Conservation (phyloP, 2,113 vertebrate species). For the Burhinus bistriatus region DNA sequence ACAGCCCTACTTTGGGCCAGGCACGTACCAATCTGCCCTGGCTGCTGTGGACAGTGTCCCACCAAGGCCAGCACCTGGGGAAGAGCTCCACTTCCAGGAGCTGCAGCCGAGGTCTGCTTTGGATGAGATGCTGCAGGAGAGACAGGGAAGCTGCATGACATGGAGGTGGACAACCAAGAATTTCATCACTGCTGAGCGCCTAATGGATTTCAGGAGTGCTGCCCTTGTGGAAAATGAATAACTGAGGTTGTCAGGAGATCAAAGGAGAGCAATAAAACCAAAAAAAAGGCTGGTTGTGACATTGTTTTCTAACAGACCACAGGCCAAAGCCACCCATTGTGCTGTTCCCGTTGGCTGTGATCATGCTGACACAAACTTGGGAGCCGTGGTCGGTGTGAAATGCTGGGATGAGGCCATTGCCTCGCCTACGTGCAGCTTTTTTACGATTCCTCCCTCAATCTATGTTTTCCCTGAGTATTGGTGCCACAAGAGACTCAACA, state of each 20-base stretch:
- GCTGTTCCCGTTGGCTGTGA: neutral
- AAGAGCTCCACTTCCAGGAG: neutral
- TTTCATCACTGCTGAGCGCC: neutral
- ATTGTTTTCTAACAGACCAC: neutral
- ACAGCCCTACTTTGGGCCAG: neutral
- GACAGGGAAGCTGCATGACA: neutral
- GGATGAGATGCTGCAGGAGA: neutral
- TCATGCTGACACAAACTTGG: neutral
- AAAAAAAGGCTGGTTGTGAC: neutral
- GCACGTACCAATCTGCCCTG: accelerated
- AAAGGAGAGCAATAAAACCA: neutral
- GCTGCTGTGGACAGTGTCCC: neutral
- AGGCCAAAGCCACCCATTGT: neutral
- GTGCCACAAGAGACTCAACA: neutral
- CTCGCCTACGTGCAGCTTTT: neutral
- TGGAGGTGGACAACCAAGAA: neutral
- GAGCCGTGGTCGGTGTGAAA: neutral
- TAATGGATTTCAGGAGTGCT: neutral
- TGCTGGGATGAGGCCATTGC: neutral
- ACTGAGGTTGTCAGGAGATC: neutral
- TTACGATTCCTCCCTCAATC: neutral
- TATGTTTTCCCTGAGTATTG: accelerated
- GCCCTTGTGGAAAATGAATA: neutral
- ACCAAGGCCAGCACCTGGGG: neutral
- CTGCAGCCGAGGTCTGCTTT: neutral